Base-by-base conservation (phyloP, 2,797 vertebrate genomes). In the Aldrovandia affinis region DNA sequence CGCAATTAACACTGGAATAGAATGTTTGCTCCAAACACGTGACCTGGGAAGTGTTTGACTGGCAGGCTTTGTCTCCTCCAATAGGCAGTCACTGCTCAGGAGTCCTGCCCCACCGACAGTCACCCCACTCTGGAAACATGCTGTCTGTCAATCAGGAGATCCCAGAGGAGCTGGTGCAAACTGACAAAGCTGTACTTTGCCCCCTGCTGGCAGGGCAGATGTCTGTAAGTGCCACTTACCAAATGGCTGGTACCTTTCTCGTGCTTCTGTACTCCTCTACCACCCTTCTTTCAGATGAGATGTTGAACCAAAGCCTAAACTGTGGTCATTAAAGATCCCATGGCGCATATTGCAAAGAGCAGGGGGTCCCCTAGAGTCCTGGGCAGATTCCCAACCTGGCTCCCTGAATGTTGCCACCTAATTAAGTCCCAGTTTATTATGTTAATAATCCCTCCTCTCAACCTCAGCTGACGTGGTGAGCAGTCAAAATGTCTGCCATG, bases 131-230 rank as follows among this genome's bases (percentile, higher is more conserved):
- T 0, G 95, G 95, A 68, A 96, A 96, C 92, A 94, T 96, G 94
- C 91, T 96, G 86, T 89, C 93, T 39, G 93, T 95, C 85, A 96
- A 96, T 86, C 96, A 96, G 88, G 95, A 96, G 91, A 96, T 96
- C 84, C 95, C 95, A 83, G 93, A 91, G 57, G 92, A 95, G 78
- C 89, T 96, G 87, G 85, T 96, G 57, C 85, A 93, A 79, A 87
- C 81, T 33, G 92, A 93, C 2, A 85, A 93, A 0, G 88, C 93
- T 52, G 52, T 95, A 82, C 65, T 95, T 25, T 96, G 96, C 47
- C 94, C 95, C 5, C 93, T 96, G 0, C 83, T 75, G 81, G 95
- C 95, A 14, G 96, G 96, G 44, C 93, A 96, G 92, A 96, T 96
- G 95, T 96, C 96, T 91, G 95, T 96, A 86, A 94, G 95, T 94